phyloP scores from a whole-genome alignment of 2,888 invertebrate species.

The Caenorhabditis auriculariae region DNA sequence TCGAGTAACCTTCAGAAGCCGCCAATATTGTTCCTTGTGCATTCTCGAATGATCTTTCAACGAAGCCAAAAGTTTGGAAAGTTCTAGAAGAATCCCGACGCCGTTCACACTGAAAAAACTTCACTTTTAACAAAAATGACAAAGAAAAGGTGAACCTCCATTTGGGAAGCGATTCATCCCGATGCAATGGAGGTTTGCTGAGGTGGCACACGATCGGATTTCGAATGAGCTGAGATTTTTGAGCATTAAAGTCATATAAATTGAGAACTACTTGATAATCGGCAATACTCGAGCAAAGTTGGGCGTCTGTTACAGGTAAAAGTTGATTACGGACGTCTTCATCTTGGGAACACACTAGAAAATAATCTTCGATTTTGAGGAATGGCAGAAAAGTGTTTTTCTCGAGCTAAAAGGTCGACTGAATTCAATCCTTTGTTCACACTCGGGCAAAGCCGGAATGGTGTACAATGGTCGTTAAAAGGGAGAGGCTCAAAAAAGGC shows the following conservation, averaged over 20 bases:
- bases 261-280: slow-evolving; percentile 50
- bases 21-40: slow-evolving; percentile 62
- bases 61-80: slow-evolving; percentile 47
- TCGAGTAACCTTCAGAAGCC: slow-evolving; percentile 62
- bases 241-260: background rate
- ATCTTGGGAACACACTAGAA: slow-evolving; percentile 30
- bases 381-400: too few relatives aligned
- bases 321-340: slow-evolving; percentile 46
- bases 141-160: slow-evolving; percentile 40
- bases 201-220: slow-evolving; percentile 45
- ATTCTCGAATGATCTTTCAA: slow-evolving; percentile 57
- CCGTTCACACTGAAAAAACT: slow-evolving; percentile 38
- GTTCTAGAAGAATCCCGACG: slow-evolving; percentile 50
- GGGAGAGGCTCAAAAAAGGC: too few relatives aligned
- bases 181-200: slow-evolving; percentile 28
- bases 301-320: slow-evolving; percentile 35
- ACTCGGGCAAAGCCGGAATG: too few relatives aligned
- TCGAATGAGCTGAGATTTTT: slow-evolving; percentile 11
- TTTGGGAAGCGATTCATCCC: slow-evolving; percentile 32
- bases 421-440: background rate
- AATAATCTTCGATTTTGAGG: background rate
- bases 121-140: background rate
- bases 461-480: too few relatives aligned
- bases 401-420: background rate
- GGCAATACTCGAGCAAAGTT: slow-evolving; percentile 50